Conservation (phyloP, 2,113 vertebrate species). For the Chloropsis cyanopogon region DNA sequence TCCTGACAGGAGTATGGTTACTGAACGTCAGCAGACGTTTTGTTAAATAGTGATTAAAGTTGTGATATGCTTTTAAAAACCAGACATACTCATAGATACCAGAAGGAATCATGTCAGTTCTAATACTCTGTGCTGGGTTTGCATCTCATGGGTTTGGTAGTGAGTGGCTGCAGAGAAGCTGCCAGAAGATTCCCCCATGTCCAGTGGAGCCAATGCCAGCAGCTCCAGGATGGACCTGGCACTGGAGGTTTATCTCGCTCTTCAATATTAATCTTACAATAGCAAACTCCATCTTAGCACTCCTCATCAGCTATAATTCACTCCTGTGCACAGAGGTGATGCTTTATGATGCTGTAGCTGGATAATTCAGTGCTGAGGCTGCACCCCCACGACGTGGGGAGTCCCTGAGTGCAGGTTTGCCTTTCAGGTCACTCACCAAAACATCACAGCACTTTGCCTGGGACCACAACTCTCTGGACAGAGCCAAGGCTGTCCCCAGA, state of each 20-base stretch:
- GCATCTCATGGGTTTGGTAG: neutral
- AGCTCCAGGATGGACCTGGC: rapidly evolving
- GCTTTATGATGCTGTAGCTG: rapidly evolving
- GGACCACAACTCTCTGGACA: neutral
- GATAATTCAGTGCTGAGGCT: neutral
- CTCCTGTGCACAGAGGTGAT: neutral
- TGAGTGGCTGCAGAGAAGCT: neutral
- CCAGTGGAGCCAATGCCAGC: neutral
- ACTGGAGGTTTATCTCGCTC: neutral
- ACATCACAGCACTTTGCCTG: rapidly evolving
- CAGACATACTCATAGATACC: neutral
- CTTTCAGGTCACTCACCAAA: neutral
- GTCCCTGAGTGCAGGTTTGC: rapidly evolving
- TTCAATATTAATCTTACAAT: neutral
- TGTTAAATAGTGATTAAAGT: neutral
- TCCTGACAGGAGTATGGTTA: neutral
- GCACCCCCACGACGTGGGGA: rapidly evolving
- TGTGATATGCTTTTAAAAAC: neutral
- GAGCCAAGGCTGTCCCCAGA: neutral
- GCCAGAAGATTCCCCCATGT: neutral
- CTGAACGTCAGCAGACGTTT: neutral
- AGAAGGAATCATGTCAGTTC: neutral
- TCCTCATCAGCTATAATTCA: neutral
- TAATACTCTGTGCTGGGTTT: neutral
- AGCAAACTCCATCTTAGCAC: neutral